Conservation (phyloP, 2,888 invertebrate genomes). For the Amorpha juglandis region DNA sequence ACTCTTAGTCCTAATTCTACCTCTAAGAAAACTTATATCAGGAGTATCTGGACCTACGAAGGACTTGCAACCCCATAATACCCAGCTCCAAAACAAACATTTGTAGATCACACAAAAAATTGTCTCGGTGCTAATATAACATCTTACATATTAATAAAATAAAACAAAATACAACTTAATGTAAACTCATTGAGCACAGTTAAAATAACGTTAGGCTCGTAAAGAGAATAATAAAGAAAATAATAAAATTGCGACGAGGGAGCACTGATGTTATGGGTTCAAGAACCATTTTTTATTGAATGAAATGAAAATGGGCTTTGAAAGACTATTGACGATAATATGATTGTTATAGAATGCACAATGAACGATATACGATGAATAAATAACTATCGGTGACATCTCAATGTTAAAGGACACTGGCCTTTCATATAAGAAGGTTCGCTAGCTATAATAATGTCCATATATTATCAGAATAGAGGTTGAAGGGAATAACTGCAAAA, state of each 20-base stretch:
- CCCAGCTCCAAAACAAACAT: too few relatives aligned
- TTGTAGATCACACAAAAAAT: too few relatives aligned
- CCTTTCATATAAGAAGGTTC: not conserved
- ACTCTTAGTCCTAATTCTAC: too few relatives aligned
- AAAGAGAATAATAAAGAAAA: slow-evolving; percentile 9
- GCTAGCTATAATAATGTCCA: not conserved
- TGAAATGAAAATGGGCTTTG: slow-evolving; percentile 13
- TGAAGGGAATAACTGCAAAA: not conserved
- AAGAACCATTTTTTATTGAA: slow-evolving; percentile 16
- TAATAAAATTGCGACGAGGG: slow-evolving; percentile 12
- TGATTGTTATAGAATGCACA: not conserved
- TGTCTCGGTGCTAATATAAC: too few relatives aligned
- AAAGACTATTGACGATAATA: slow-evolving; percentile 14
- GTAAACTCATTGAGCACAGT: not conserved
- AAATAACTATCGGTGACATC: slow-evolving; percentile 7
- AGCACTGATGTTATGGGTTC: slow-evolving; percentile 7
- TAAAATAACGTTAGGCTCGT: slow-evolving; percentile 1
- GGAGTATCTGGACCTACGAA: too few relatives aligned
- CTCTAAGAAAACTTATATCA: too few relatives aligned
- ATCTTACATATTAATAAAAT: too few relatives aligned
- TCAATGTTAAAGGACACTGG: not conserved
- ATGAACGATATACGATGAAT: slow-evolving; percentile 6
- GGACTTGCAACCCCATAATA: too few relatives aligned
- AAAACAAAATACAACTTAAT: too few relatives aligned
- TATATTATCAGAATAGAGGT: not conserved